These are phyloP conservation scores for Brienomyrus longianalis DNA, from an alignment of 2,113 vertebrate genomes.

Conservation along the genomic window DNA sequence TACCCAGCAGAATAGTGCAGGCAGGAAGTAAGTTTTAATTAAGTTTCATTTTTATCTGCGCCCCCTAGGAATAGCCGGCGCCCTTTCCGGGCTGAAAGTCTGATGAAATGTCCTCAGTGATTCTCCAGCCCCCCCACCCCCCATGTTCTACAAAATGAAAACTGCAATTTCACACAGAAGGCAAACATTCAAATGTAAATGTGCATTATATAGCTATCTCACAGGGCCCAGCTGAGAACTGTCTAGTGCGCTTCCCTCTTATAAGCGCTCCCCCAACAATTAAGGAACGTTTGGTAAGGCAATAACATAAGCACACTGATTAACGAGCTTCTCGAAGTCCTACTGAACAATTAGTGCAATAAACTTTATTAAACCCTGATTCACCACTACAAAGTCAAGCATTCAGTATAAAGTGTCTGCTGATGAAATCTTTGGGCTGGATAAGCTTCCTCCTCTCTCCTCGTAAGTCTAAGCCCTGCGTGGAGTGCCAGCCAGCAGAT, in stretches of 20 bases:
- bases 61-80: not conserved
- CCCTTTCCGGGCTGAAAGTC: not conserved
- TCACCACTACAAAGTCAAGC: not conserved
- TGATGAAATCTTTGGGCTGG: not conserved
- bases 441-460: not conserved
- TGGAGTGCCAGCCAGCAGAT: not conserved
- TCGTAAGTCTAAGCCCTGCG: not conserved
- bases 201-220: not conserved
- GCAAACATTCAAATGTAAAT: conserved; percentile 3
- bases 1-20: not conserved
- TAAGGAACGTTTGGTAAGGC: not conserved
- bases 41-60: conserved; percentile 15
- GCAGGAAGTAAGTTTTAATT: conserved; percentile 9
- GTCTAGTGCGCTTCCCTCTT: not conserved
- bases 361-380: not conserved
- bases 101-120: not conserved
- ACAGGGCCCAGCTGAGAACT: not conserved
- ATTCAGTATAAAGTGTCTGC: not conserved
- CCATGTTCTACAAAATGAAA: not conserved
- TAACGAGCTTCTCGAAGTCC: not conserved
- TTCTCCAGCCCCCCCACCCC: not conserved
- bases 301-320: not conserved
- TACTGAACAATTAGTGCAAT: not conserved
- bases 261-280: not conserved
- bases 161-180: not conserved